Evolutionary conservation across 2,888 invertebrate genomes (phyloP), one percentile per base, ranked within the genome.

Genomic region (Eristalis arbustorum): DNA sequence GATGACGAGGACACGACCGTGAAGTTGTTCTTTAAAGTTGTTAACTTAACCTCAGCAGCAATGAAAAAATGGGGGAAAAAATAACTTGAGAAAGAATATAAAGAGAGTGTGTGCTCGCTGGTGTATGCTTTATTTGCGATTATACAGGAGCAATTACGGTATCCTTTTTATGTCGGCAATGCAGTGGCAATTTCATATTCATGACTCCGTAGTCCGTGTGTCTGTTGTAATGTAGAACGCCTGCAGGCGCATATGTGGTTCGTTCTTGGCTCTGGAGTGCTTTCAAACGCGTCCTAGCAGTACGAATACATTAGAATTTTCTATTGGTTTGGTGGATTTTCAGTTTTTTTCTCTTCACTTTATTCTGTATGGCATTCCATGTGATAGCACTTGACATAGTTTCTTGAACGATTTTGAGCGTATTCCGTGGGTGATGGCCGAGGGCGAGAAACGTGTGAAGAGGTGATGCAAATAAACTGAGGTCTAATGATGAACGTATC

Each of bases 101-200:
- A 18, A 61, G n/a, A 78, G 69, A 49, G 42, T 72, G 57, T 81
- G 69, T 56, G 59, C 73, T 69, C 56, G 63, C 34, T 75, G 49
- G 37, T 23, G 71, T 83, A 22, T 72, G 83, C 72, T 74, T 74
- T 66, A 22, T 82, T 85, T 83, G 63, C 14, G 78, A 77, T 75
- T 78, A 71, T 79, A 64, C 63, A 64, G 63, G 14, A 87, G 87
- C 74, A 87, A 87, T 87, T 87, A 83, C 49, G 75, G 72, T 74
- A 79, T 79, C 62, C 83, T 79, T 83, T 84, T 83, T 59, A 68
- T 71, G 72, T 75, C 87, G 69, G 82, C 75, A 84, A 81, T 87
- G 83, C 87, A 83, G 87, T 79, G 78, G 78, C 83, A 57, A 83
- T 87, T 83, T 75, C 71, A 72, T 87, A 87, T 87, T 83, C 87